phyloP scores from a whole-genome alignment of 2,113 vertebrate genomes.

The Chaetodon trifascialis region DNA sequence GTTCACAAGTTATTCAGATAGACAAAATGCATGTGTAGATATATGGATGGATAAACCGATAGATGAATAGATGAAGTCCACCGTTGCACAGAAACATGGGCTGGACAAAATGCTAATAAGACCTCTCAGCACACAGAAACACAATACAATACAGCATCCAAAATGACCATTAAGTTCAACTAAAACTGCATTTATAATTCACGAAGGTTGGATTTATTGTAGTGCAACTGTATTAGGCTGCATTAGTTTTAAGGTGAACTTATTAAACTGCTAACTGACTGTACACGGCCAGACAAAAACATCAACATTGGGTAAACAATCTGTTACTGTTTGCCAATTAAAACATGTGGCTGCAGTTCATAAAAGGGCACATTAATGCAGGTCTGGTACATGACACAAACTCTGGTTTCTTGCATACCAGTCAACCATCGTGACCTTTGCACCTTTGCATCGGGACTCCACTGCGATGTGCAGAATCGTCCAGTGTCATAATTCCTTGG shows the following conservation, averaged over 20 bases:
- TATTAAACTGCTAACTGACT: background rate
- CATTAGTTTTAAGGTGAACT: background rate
- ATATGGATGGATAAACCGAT: too few relatives aligned
- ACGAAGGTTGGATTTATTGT: background rate
- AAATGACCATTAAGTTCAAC: background rate
- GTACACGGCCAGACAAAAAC: background rate
- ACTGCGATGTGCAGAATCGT: too few relatives aligned
- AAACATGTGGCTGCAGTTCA: too few relatives aligned
- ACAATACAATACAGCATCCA: background rate
- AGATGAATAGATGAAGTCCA: too few relatives aligned
- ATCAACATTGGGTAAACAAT: background rate
- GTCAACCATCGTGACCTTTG: background rate
- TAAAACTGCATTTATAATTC: background rate
- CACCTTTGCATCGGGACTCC: too few relatives aligned
- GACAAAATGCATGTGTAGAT: background rate
- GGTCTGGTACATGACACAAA: background rate
- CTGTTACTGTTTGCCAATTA: background rate
- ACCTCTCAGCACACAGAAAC: background rate
- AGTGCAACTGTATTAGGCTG: background rate
- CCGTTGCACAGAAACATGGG: background rate
- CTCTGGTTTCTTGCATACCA: background rate
- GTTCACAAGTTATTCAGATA: conserved; percentile 3
- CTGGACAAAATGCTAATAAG: background rate
- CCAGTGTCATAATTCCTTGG: too few relatives aligned
- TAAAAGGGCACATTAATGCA: background rate